Conservation (phyloP, 2,113 vertebrate species). For the Carassius auratus region DNA sequence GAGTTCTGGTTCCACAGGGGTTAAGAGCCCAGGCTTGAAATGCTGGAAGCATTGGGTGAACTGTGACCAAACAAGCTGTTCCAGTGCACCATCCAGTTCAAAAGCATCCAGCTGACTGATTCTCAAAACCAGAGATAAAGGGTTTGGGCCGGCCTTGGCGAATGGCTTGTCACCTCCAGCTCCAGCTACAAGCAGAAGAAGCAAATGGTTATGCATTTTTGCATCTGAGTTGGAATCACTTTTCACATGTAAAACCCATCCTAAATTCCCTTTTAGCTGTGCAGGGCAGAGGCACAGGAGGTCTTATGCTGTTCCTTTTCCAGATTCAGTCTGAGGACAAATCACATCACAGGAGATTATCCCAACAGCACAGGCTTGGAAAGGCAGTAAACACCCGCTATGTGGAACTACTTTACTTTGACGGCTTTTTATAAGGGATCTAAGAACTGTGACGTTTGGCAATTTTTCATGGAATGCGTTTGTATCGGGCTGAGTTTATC, state of each 20-base stretch:
- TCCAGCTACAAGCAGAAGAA: slow-evolving; percentile 66
- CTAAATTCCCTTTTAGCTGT: slow-evolving; percentile 77
- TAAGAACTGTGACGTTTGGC: slow-evolving; percentile 69
- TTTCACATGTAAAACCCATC: slow-evolving; percentile 80
- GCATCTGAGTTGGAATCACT: slow-evolving; percentile 75
- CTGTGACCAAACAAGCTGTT: slow-evolving; percentile 95
- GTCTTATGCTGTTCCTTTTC: slow-evolving; percentile 75
- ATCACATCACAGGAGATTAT: slow-evolving; percentile 84
- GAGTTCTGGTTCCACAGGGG: slow-evolving; percentile 88
- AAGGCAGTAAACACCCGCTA: slow-evolving; percentile 78
- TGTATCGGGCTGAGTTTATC: slow-evolving; percentile 64
- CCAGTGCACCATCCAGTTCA: slow-evolving; percentile 91
- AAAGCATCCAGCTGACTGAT: slow-evolving; percentile 96
- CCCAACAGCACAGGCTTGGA: slow-evolving; percentile 76
- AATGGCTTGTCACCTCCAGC: slow-evolving; percentile 69
- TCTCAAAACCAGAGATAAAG: slow-evolving; percentile 82
- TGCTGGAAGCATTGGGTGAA: slow-evolving; percentile 92
- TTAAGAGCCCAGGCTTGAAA: slow-evolving; percentile 88
- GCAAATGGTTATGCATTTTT: slow-evolving; percentile 65
- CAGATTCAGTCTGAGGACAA: slow-evolving; percentile 80
- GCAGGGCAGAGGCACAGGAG: slow-evolving; percentile 71
- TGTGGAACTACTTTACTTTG: slow-evolving; percentile 76
- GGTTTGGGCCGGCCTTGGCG: slow-evolving; percentile 59
- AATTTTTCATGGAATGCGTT: slow-evolving; percentile 63
- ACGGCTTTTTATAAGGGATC: slow-evolving; percentile 73